Evolutionary conservation across 2,113 vertebrate genomes (phyloP).

Genomic region (Grus americana): DNA sequence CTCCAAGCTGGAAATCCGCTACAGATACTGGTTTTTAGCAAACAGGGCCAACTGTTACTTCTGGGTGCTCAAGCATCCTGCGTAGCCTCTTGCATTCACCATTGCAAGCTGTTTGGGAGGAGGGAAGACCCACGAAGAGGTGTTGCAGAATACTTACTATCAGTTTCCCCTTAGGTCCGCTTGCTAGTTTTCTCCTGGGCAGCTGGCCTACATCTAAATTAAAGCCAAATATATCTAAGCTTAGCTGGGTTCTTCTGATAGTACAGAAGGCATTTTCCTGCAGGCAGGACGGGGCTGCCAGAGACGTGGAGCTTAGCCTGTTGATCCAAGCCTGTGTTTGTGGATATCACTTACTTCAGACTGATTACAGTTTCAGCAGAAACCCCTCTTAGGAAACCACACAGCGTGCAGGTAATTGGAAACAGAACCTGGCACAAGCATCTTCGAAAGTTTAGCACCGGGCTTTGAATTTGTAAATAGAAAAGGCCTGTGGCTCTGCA

Average conservation of each 20-base stretch:
- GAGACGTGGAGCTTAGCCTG: background rate
- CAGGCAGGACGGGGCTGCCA: background rate
- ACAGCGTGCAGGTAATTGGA: conserved; percentile 50
- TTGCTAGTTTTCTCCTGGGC: background rate
- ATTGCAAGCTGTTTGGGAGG: background rate
- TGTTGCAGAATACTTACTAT: background rate
- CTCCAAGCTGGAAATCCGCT: background rate
- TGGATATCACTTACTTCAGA: background rate
- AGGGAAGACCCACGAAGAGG: background rate
- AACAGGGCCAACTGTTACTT: background rate
- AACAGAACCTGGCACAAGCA: conserved; percentile 20
- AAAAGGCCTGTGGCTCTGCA: background rate
- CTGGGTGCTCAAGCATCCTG: background rate
- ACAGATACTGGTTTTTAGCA: background rate
- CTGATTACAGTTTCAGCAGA: background rate
- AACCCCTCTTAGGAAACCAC: conserved; percentile 6
- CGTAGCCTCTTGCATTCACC: background rate
- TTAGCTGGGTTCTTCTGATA: background rate
- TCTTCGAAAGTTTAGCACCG: background rate
- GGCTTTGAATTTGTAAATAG: conserved; percentile 43
- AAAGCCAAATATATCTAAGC: background rate
- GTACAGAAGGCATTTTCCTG: background rate
- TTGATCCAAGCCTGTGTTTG: background rate
- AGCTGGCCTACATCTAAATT: background rate
- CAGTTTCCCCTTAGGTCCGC: background rate